Conservation (phyloP, 2,113 vertebrate genomes). For the Calyptommatus sinebrachiatus region DNA sequence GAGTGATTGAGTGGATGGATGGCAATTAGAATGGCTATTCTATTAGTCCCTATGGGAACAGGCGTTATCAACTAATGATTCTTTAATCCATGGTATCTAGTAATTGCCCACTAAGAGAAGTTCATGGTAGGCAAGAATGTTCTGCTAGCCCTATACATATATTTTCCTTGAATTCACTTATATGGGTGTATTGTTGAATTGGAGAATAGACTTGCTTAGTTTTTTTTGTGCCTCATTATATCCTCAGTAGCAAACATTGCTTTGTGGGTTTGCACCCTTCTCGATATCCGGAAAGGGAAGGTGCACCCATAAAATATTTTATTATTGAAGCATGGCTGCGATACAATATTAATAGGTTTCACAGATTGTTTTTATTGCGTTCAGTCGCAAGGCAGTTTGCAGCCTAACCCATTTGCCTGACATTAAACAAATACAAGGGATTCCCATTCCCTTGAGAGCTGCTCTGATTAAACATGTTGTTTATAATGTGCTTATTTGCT, state of each 20-base stretch:
- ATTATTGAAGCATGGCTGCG: background rate
- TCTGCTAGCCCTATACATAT: background rate
- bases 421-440: constrained; percentile 58
- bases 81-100: background rate
- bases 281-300: background rate
- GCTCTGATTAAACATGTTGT: constrained; percentile 59
- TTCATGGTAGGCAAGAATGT: background rate
- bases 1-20: no score
- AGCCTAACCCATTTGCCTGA: constrained; percentile 34
- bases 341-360: constrained; percentile 25
- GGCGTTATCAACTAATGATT: no score
- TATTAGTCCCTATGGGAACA: no score
- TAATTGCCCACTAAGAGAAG: no score
- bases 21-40: no score
- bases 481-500: constrained; percentile 68
- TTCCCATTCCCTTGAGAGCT: constrained; percentile 45
- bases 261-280: background rate
- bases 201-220: background rate
- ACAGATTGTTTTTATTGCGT: constrained; percentile 13
- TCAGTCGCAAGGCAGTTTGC: constrained; percentile 39
- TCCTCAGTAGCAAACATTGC: background rate
- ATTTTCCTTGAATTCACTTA: background rate
- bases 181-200: background rate
- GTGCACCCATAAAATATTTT: background rate
- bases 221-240: background rate